phyloP scores from a whole-genome alignment of 1,140 invertebrate genomes.

The Centruroides vittatus region DNA sequence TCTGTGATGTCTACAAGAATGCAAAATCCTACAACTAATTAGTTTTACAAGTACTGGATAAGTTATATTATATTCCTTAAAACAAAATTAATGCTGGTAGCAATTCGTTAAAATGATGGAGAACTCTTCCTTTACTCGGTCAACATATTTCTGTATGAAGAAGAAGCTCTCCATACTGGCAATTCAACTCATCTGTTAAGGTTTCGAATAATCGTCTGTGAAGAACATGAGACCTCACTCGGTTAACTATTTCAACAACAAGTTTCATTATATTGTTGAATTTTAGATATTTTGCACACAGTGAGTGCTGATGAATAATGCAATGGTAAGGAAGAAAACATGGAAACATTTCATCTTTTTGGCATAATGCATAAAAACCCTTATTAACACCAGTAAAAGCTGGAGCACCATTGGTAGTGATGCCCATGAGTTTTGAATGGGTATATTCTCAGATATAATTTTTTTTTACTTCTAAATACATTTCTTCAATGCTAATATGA shows the following conservation, averaged over 20 bases:
- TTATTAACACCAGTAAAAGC: background rate
- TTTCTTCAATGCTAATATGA: no score
- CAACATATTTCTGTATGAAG: background rate
- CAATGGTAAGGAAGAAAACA: background rate
- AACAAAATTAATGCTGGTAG: background rate
- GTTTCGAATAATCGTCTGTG: background rate
- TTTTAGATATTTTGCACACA: background rate
- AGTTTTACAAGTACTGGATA: background rate
- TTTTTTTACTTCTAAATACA: no score
- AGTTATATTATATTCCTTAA: background rate
- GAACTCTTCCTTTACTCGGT: background rate
- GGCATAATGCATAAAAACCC: background rate
- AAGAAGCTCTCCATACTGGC: background rate
- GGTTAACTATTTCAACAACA: background rate
- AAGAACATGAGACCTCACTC: background rate
- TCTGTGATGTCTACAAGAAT: background rate
- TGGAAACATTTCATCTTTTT: background rate
- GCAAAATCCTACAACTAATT: background rate
- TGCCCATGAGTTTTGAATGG: background rate
- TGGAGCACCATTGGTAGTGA: background rate
- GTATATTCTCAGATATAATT: no score
- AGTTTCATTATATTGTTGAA: background rate
- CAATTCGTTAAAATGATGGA: background rate
- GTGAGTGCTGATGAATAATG: background rate
- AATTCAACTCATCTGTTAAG: background rate